Percentiles rank a stretch among this genome's conserved stretches.
These are phyloP conservation scores for Bufotes viridis DNA, from an alignment of 2,797 vertebrate genomes.

Conservation along the genomic window DNA sequence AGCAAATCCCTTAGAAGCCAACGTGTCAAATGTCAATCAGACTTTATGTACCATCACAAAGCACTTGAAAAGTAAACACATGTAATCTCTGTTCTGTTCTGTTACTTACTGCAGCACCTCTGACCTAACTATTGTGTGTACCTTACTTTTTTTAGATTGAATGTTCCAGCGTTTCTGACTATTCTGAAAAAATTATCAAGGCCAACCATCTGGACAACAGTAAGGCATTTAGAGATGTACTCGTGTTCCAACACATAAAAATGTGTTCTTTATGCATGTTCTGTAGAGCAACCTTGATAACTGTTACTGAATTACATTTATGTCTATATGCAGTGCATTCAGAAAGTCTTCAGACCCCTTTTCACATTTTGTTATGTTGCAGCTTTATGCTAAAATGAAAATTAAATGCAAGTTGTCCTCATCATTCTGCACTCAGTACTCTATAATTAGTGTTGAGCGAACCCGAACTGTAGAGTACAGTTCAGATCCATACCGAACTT, in stretches of 20 bases:
- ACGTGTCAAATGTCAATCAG: neutral
- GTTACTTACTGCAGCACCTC: neutral
- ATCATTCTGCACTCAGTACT: no score
- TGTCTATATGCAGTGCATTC: neutral
- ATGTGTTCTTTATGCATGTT: neutral
- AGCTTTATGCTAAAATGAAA: no score
- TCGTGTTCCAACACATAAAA: neutral
- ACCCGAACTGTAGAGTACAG: no score
- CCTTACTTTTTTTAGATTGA: conserved; percentile 82
- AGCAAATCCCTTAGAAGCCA: no score
- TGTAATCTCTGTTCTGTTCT: neutral
- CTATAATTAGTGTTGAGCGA: no score
- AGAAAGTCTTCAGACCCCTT: no score
- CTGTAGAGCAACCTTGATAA: neutral
- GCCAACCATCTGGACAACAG: conserved; percentile 95
- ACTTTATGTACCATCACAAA: neutral
- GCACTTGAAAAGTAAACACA: no score
- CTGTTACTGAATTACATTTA: no score
- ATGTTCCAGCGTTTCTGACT: conserved; percentile 98
- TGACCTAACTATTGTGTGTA: neutral
- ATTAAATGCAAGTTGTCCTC: no score
- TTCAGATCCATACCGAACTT: no score
- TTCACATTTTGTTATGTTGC: no score
- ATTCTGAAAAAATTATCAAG: conserved; percentile 99
- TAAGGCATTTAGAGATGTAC: conserved; percentile 74